Evolutionary conservation across 37 sponge, comb jelly and placozoan genomes (phyloP).

Genomic region (Geodia barretti): DNA sequence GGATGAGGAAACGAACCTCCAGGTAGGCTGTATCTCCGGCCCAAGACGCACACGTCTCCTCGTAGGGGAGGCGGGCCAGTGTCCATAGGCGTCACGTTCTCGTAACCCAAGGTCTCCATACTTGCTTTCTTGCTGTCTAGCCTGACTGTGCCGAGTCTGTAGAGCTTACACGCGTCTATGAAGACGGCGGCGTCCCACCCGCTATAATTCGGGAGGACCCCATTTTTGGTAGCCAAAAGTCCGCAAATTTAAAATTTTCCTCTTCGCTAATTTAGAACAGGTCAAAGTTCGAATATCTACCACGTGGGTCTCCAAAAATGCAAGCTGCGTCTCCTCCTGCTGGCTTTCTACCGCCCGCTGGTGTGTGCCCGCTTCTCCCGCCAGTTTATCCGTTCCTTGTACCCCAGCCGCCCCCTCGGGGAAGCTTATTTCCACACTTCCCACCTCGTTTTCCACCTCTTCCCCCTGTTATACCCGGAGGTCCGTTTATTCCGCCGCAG

Average conservation of each 20-base stretch:
- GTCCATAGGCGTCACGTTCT: constrained; percentile 5
- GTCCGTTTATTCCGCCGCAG: no score
- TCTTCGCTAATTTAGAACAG: neutral
- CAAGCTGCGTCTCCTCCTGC: neutral
- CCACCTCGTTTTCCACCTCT: no score
- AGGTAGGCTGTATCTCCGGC: constrained; percentile 53
- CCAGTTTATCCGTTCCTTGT: no score
- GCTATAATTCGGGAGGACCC: no score
- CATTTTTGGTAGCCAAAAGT: neutral
- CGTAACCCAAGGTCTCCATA: constrained; percentile 15
- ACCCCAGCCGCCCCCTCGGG: no score
- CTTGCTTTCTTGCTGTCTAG: neutral
- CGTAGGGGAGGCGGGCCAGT: constrained; percentile 22
- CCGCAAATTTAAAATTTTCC: neutral
- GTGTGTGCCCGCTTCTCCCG: neutral
- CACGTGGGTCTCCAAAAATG: neutral
- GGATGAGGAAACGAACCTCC: constrained; percentile 30
- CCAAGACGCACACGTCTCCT: constrained; percentile 51
- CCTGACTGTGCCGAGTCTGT: neutral
- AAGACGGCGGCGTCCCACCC: no score
- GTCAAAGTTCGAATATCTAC: neutral
- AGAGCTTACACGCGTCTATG: neutral
- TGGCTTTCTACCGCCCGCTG: neutral
- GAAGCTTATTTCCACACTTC: no score
- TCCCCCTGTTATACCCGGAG: no score